A percentile compares a stretch with the other conserved stretches of the same genome.
phyloP scores from a whole-genome alignment of 2,888 invertebrate species.

The Scaptodrosophila latifasciaeformis region DNA sequence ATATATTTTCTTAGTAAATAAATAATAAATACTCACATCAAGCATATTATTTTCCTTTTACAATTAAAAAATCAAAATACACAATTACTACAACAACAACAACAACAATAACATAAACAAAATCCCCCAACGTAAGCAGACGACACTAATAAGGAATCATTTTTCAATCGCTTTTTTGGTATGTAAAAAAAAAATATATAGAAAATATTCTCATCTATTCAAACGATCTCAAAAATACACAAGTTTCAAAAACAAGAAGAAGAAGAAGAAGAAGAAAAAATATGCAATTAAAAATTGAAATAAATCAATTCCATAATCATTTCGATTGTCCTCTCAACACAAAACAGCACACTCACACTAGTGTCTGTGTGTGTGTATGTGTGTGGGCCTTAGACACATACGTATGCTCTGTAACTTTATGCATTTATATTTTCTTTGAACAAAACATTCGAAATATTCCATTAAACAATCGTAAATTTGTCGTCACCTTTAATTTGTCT shows the following conservation, averaged over 20 bases:
- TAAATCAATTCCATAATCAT: too few relatives aligned
- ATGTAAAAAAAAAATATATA: constrained; percentile 44
- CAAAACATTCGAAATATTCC: not conserved
- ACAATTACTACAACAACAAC: constrained; percentile 20
- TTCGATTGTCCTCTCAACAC: not conserved
- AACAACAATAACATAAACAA: constrained; percentile 26
- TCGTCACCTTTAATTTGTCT: constrained; percentile 3
- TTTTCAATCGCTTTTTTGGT: constrained; percentile 64
- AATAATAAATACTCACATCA: constrained; percentile 27
- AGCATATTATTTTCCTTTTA: constrained; percentile 15
- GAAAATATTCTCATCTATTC: not conserved
- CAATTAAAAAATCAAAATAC: not conserved
- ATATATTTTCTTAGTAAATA: constrained; percentile 1
- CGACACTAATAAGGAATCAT: constrained; percentile 60
- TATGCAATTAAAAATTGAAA: not conserved
- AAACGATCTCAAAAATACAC: too few relatives aligned
- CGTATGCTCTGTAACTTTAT: not conserved
- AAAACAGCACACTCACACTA: too few relatives aligned
- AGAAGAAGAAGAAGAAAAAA: not conserved
- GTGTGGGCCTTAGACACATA: too few relatives aligned
- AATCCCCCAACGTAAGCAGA: constrained; percentile 48
- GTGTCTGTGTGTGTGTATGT: too few relatives aligned
- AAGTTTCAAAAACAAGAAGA: not conserved
- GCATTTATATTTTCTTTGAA: constrained; percentile 9
- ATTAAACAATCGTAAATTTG: constrained; percentile 9